Evolutionary conservation across 2,113 vertebrate species (phyloP), one percentile per base, ranked within the genome.

Genomic region (Polypterus senegalus): DNA sequence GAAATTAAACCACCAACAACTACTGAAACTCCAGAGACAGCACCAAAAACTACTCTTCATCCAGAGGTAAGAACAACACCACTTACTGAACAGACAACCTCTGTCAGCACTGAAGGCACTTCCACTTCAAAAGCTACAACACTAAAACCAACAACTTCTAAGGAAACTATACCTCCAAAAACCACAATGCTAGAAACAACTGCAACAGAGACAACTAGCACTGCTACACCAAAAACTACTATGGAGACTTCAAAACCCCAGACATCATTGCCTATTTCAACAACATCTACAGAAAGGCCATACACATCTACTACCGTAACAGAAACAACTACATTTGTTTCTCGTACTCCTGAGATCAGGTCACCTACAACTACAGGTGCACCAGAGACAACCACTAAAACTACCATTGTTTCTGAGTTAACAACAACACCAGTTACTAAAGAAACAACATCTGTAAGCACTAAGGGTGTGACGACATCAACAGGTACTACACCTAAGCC

Each of bases 1-100:
- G n/a, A n/a, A n/a, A n/a, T n/a, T n/a, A n/a, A n/a, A n/a, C n/a
- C n/a, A n/a, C n/a, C 0, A 3, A 4, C 5, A 46, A 0, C 0
- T 7, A 0, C 0, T 0, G 47, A 11, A 0, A 57, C 9, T 46
- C n/a, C 2, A 0, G 2, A 0, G 59, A 54, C 0, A 0, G 71
- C 71, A 5, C 0, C 49, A 4, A 2, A 58, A 45, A 45, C 8
- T 46, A 9, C 57, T 46, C 45, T 4, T 49, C 43, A 47, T 43
- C 5, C 59, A 4, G 47, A 10, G 43, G 2, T 3, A n/a, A n/a
- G n/a, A 0, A 53, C 66, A 0, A 0, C 27, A 58, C 0, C 3
- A 43, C n/a, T n/a, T n/a, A n/a, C 8, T n/a, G n/a, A n/a, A n/a
- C n/a, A n/a, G n/a, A n/a, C n/a, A 45, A 5, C 48, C 54, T 55